Evolutionary conservation across 2,797 vertebrate species (phyloP).

Genomic region (Cephalopachus bancanus): DNA sequence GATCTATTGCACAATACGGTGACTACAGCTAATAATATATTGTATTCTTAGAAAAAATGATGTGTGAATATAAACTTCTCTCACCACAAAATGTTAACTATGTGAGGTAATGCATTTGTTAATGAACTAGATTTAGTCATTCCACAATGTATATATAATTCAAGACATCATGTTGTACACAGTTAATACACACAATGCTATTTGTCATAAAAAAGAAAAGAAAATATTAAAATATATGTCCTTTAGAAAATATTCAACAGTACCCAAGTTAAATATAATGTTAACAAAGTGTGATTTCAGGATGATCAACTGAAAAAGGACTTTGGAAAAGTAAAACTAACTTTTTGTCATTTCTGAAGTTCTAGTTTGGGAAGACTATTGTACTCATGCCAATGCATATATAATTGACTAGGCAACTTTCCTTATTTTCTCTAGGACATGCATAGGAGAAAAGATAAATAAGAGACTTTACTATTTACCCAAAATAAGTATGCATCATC

Average conservation of each 20-base stretch:
- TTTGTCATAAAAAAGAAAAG: background rate
- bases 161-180: too few relatives aligned
- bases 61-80: too few relatives aligned
- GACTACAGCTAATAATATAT: background rate
- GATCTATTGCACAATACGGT: background rate
- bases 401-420: background rate
- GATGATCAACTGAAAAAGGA: background rate
- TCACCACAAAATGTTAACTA: too few relatives aligned
- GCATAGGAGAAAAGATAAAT: background rate
- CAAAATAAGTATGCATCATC: accelerated
- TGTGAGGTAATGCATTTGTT: too few relatives aligned
- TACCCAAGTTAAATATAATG: background rate
- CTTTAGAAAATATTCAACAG: background rate
- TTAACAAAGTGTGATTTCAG: background rate
- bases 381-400: background rate
- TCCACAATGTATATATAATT: too few relatives aligned
- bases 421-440: background rate
- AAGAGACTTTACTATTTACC: accelerated
- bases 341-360: background rate
- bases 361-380: background rate
- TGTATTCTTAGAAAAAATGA: too few relatives aligned
- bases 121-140: too few relatives aligned
- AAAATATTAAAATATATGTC: background rate
- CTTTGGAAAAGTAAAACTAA: background rate
- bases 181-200: too few relatives aligned